These are phyloP conservation scores for Meghimatium bilineatum DNA, from an alignment of 2,888 invertebrate genomes.

Conservation along the genomic window DNA sequence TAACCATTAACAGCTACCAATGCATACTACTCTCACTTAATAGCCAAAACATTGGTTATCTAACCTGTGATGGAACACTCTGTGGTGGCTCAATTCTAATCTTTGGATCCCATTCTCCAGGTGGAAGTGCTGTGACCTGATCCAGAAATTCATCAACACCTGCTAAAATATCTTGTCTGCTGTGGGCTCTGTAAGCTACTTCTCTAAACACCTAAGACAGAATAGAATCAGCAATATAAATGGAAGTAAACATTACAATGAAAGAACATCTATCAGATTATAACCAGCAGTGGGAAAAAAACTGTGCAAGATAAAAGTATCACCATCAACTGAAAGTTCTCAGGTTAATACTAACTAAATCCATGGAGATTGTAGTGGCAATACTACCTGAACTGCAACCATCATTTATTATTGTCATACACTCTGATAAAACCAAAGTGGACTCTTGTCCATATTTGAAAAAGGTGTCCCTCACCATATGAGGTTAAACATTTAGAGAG, in stretches of 20 bases:
- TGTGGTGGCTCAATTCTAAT: constrained; percentile 80
- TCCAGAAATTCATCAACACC: constrained; percentile 98
- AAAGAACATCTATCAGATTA: not conserved
- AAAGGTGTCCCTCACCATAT: no score
- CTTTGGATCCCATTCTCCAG: constrained; percentile 98
- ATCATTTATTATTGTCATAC: no score
- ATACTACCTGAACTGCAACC: no score
- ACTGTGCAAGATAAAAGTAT: no score
- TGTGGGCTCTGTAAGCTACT: constrained; percentile 75
- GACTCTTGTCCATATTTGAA: no score
- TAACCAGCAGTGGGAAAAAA: not conserved
- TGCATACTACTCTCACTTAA: no score
- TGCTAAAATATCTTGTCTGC: constrained; percentile 89
- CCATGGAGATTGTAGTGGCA: no score
- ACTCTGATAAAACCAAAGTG: no score
- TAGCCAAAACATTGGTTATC: not conserved
- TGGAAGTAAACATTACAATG: not conserved
- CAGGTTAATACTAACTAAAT: no score
- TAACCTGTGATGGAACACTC: constrained; percentile 72
- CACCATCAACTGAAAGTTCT: no score
- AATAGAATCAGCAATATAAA: not conserved
- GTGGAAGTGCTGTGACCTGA: constrained; percentile 87
- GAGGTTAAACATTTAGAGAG: no score
- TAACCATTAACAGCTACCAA: no score
- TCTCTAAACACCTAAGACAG: constrained; percentile 72